Base-by-base conservation (phyloP, 2,797 vertebrate species). In the Harpagifer antarcticus region DNA sequence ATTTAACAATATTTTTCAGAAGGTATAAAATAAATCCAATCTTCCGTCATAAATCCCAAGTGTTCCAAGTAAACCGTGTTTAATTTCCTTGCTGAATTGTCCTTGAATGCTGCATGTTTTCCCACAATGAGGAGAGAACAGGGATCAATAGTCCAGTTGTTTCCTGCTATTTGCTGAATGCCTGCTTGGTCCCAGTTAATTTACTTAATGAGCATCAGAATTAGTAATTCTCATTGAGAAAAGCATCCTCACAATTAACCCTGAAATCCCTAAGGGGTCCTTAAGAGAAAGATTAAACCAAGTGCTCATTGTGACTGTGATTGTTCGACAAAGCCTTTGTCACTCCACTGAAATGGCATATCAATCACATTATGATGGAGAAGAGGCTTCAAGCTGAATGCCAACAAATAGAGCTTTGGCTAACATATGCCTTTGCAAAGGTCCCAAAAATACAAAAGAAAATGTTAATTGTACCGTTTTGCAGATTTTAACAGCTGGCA, bases 241-340 rank as follows among this genome's bases (percentile, higher is more conserved):
- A 84, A 79, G 64, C 77, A 85, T 88, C 79, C 70, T 78, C 48
- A 68, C 88, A 89, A 92, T 93, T 93, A 92, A 92, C 89, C 87
- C 76, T 58, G 44, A 60, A 74, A 69, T 88, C 86, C 84, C 83
- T 49, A n/a, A 56, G 67, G 88, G 79, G 80, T 86, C 85, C 78
- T 90, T 63, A 68, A 63, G 69, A 76, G 76, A 76, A 56, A 66
- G 70, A 81, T 77, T 72, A 68, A 78, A 53, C 65, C 66, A 70
- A 79, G 62, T 50, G 56, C 48, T 67, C 33, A 43, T 19, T 56
- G 47, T 47, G 49, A 70, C 49, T 49, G 58, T 54, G 42, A 65
- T 48, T 52, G 59, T 74, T 54, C 59, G 61, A 45, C 53, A 49
- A 74, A 84, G 12, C 8, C 14, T 20, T 71, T 53, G 49, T 47